These are phyloP conservation scores for Gasterosteus aculeatus DNA, from an alignment of 2,113 vertebrate genomes.

Conservation along the genomic window DNA sequence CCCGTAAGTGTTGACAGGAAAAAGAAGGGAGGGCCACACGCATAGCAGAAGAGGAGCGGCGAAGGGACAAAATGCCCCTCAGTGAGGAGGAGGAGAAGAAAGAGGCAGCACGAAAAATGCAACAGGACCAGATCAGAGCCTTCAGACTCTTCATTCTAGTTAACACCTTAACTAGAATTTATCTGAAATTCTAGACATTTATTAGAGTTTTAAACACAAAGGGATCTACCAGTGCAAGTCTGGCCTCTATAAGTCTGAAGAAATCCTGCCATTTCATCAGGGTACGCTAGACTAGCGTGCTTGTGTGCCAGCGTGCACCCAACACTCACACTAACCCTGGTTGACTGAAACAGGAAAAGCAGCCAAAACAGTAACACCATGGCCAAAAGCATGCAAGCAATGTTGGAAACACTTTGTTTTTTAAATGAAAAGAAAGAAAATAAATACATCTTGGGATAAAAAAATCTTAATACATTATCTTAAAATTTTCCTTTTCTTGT, in stretches of 20 bases:
- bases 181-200: slow-evolving; percentile 58
- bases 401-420: slow-evolving; percentile 61
- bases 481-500: slow-evolving; percentile 80
- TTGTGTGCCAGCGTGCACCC: slow-evolving; percentile 50
- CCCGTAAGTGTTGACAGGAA: slow-evolving; percentile 56
- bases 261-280: slow-evolving; percentile 56
- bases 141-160: slow-evolving; percentile 79
- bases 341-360: slow-evolving; percentile 59
- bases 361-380: slow-evolving; percentile 69
- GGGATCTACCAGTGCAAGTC: slow-evolving; percentile 66
- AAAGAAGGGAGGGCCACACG: slow-evolving; percentile 42
- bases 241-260: slow-evolving; percentile 68
- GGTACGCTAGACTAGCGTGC: slow-evolving; percentile 43
- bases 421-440: slow-evolving; percentile 76
- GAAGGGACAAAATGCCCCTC: slow-evolving; percentile 18
- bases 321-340: slow-evolving; percentile 56
- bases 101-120: slow-evolving; percentile 63
- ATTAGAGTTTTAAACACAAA: slow-evolving; percentile 47
- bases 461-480: slow-evolving; percentile 84
- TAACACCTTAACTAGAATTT: slow-evolving; percentile 68
- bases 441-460: slow-evolving; percentile 85
- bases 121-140: slow-evolving; percentile 79
- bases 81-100: slow-evolving; percentile 25
- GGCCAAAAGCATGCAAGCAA: slow-evolving; percentile 79
- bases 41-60: slow-evolving; percentile 46